Conservation (phyloP, 2,797 vertebrate genomes). For the Margarornis squamiger region DNA sequence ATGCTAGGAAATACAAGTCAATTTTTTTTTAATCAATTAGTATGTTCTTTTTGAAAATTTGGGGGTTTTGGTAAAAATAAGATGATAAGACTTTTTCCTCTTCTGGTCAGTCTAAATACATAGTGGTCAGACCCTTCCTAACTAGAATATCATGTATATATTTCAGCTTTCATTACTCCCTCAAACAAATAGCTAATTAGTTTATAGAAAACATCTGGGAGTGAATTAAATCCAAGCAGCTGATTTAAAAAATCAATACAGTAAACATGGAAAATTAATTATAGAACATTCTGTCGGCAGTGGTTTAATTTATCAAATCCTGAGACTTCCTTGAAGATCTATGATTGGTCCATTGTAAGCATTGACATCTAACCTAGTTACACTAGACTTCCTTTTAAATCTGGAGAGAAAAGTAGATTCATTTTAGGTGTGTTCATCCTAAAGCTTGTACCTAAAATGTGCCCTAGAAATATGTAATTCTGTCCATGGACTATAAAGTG, state of each 20-base stretch:
- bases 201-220: neutral
- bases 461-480: neutral
- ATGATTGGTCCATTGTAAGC: neutral
- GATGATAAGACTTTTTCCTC: neutral
- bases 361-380: neutral
- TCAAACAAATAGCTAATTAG: conserved; percentile 22
- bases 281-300: neutral
- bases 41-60: neutral
- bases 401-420: neutral
- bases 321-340: neutral
- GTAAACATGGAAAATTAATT: neutral
- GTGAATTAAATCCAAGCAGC: conserved; percentile 7
- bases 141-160: neutral
- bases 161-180: neutral
- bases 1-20: neutral
- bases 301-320: neutral
- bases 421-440: neutral
- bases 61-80: neutral
- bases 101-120: neutral
- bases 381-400: neutral
- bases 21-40: neutral
- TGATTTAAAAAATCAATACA: conserved; percentile 13
- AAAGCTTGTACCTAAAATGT: neutral
- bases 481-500: neutral
- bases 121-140: neutral